These are phyloP conservation scores for Rhysida immarginata DNA, from an alignment of 1,140 invertebrate genomes.

Conservation along the genomic window DNA sequence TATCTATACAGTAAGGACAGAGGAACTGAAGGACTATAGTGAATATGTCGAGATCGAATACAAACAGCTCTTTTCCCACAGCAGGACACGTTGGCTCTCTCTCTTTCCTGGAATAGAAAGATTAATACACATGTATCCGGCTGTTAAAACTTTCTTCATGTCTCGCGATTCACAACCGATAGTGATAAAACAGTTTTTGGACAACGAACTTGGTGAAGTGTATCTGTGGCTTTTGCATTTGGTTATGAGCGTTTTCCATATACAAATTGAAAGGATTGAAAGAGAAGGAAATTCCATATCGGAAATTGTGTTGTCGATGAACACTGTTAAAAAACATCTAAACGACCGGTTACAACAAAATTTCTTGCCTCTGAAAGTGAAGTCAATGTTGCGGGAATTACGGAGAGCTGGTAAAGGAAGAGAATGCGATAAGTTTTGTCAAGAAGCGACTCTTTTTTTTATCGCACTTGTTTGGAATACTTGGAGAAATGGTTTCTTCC, in stretches of 20 bases:
- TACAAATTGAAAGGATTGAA: neutral
- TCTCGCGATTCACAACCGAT: neutral
- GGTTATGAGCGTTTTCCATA: neutral
- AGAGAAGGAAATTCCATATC: neutral
- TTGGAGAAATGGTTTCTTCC: neutral
- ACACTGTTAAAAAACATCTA: neutral
- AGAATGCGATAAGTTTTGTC: neutral
- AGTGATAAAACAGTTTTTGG: neutral
- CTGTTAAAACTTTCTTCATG: neutral
- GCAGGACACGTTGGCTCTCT: constrained; percentile 9
- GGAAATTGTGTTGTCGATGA: neutral
- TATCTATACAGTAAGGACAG: constrained; percentile 11
- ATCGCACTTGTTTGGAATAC: neutral
- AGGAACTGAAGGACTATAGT: constrained; percentile 8
- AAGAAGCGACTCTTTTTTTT: neutral
- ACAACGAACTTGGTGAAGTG: neutral
- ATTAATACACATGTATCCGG: constrained; percentile 9
- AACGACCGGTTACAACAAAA: neutral
- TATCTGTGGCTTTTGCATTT: neutral
- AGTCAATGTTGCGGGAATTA: neutral
- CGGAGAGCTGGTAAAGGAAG: neutral
- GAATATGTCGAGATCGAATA: neutral
- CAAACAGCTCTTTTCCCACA: constrained; percentile 5
- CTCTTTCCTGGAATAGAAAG: neutral
- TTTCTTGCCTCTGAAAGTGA: neutral